Evolutionary conservation across 2,113 vertebrate species (phyloP).

Genomic region (Corythaeola cristata): DNA sequence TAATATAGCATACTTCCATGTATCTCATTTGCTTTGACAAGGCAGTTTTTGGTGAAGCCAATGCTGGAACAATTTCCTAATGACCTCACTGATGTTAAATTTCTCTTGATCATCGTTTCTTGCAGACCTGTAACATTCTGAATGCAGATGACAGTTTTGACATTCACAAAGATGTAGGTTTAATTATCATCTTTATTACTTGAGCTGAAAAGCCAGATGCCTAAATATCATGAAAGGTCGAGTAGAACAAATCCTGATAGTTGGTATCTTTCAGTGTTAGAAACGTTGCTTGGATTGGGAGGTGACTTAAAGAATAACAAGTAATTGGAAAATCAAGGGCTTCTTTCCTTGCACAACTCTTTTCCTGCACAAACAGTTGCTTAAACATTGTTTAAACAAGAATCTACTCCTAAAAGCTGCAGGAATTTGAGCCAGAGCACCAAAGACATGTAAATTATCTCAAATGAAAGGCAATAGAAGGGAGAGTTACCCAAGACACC

Average conservation of each 20-base stretch:
- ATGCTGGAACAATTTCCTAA: not conserved
- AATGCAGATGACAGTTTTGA: slow-evolving; percentile 71
- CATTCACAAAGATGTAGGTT: slow-evolving; percentile 68
- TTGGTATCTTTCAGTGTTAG: slow-evolving; percentile 18
- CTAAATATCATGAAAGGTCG: slow-evolving; percentile 73
- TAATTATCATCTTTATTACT: slow-evolving; percentile 73
- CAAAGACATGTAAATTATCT: not conserved
- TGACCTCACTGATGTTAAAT: not conserved
- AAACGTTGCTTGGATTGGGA: not conserved
- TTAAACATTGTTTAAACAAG: not conserved
- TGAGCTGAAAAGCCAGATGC: slow-evolving; percentile 67
- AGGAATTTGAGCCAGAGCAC: not conserved
- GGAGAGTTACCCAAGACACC: not conserved
- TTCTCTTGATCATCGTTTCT: slow-evolving; percentile 57
- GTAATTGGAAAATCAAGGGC: not conserved
- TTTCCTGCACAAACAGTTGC: not conserved
- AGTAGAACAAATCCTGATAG: slow-evolving; percentile 61
- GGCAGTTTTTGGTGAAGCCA: not conserved
- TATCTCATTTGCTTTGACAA: slow-evolving; percentile 9
- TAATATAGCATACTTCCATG: not conserved
- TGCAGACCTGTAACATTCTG: slow-evolving; percentile 41
- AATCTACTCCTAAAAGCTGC: not conserved
- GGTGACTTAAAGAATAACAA: not conserved
- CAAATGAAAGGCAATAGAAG: not conserved
- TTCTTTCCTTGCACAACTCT: not conserved